Evolutionary conservation across 2,797 vertebrate genomes (phyloP).

Genomic region (Enteromius afrohamiltoni): DNA sequence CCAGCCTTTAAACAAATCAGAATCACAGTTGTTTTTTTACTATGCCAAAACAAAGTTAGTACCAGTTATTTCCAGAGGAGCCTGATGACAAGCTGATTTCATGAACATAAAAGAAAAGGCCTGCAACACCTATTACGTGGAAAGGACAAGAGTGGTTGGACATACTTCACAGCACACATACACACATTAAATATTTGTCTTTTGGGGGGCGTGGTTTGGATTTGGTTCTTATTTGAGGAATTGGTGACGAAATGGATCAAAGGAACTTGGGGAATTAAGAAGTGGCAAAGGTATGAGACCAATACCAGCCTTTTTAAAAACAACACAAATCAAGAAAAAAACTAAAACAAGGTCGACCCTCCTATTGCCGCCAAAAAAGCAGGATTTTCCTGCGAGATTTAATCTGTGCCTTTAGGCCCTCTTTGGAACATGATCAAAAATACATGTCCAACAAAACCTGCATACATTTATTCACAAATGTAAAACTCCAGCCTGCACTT

Average conservation of each 20-base stretch:
- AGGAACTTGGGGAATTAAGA: neutral
- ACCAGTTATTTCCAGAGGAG: constrained; percentile 5
- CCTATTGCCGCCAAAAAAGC: constrained; percentile 35
- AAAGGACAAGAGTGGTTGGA: constrained; percentile 41
- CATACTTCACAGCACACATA: constrained; percentile 32
- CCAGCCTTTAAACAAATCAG: constrained; percentile 4
- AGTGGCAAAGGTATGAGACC: constrained; percentile 28
- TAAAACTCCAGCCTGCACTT: constrained; percentile 75
- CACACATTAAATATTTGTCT: constrained; percentile 36
- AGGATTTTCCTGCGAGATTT: constrained; percentile 35
- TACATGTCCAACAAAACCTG: constrained; percentile 40
- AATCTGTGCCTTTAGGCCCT: constrained; percentile 34
- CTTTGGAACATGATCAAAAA: constrained; percentile 33
- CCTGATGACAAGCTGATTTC: constrained; percentile 9
- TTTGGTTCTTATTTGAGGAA: constrained; percentile 28
- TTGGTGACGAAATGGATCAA: neutral
- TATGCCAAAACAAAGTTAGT: neutral
- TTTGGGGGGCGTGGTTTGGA: neutral
- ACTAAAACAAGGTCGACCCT: neutral
- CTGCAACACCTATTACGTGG: neutral
- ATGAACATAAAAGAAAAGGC: constrained; percentile 11
- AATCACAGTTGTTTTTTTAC: neutral
- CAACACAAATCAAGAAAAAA: constrained; percentile 13
- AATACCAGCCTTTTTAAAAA: neutral
- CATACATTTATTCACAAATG: constrained; percentile 68